A percentile compares a stretch with the other conserved stretches of the same genome.
Evolutionary conservation across 2,113 vertebrate genomes (phyloP).

Genomic region (Misgurnus mizolepis): DNA sequence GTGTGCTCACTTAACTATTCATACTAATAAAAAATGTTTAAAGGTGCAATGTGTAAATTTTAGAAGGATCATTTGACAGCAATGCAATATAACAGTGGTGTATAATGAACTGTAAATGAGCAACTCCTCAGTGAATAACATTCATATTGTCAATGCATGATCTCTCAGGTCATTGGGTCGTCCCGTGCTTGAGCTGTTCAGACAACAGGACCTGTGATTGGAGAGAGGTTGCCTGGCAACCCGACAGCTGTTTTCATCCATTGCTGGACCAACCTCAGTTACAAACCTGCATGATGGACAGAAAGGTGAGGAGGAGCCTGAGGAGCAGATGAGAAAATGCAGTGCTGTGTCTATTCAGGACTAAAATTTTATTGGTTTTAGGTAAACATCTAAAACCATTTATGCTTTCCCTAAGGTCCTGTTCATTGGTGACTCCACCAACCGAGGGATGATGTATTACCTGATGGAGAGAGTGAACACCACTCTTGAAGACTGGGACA

Average conservation of each 20-base stretch:
- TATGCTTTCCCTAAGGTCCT: constrained; percentile 75
- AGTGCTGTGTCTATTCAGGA: no score
- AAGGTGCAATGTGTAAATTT: no score
- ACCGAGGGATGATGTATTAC: constrained; percentile 97
- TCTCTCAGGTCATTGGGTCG: constrained; percentile 87
- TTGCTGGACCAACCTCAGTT: constrained; percentile 75
- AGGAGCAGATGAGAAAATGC: no score
- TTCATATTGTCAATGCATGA: background rate
- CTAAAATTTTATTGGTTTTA: no score
- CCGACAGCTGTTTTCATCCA: constrained; percentile 78
- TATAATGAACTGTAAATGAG: background rate
- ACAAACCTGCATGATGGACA: constrained; percentile 82
- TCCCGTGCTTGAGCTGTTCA: constrained; percentile 93
- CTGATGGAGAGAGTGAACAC: constrained; percentile 89
- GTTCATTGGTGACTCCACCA: constrained; percentile 96
- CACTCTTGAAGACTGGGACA: constrained; percentile 89
- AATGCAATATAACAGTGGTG: no score
- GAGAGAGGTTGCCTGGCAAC: constrained; percentile 91
- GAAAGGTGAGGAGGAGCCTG: constrained; percentile 76
- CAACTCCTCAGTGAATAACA: no score
- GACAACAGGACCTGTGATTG: constrained; percentile 98
- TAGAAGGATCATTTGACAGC: no score
- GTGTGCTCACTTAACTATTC: no score
- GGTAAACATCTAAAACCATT: background rate
- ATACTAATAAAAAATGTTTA: no score